phyloP scores from a whole-genome alignment of 2,113 vertebrate genomes.

The Aramus guarauna region DNA sequence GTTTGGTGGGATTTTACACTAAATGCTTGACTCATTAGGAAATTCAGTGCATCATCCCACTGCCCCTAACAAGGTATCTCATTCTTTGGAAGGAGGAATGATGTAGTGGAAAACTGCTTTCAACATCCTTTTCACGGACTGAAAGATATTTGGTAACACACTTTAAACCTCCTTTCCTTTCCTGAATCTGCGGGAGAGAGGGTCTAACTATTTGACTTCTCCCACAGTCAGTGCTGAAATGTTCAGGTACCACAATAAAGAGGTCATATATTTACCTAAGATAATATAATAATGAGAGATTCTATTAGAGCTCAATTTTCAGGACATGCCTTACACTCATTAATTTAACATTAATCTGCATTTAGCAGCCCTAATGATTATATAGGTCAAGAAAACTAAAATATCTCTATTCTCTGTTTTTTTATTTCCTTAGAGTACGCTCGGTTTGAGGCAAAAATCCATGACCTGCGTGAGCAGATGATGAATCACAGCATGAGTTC shows the following conservation, averaged over 20 bases:
- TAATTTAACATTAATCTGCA: conserved; percentile 23
- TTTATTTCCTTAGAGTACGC: conserved; percentile 84
- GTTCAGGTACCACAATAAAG: neutral
- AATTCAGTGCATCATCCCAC: neutral
- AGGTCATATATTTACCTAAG: neutral
- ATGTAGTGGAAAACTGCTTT: neutral
- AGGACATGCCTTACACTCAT: neutral
- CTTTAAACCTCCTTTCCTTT: neutral
- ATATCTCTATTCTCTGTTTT: conserved; percentile 50
- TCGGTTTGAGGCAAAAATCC: conserved; percentile 97
- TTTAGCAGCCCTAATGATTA: conserved; percentile 1
- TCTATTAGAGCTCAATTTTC: neutral
- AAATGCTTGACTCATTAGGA: neutral
- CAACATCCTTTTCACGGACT: neutral
- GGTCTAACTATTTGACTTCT: neutral
- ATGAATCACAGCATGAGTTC: conserved; percentile 99
- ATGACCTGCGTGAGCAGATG: conserved; percentile 98
- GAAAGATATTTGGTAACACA: neutral
- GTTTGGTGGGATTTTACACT: neutral
- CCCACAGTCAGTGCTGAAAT: neutral
- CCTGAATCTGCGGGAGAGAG: neutral
- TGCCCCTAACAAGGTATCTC: neutral
- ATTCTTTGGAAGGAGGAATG: neutral
- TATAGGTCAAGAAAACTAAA: conserved; percentile 46
- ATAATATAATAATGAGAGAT: neutral